Conservation (phyloP, 2,797 vertebrate species). For the Characodon lateralis region DNA sequence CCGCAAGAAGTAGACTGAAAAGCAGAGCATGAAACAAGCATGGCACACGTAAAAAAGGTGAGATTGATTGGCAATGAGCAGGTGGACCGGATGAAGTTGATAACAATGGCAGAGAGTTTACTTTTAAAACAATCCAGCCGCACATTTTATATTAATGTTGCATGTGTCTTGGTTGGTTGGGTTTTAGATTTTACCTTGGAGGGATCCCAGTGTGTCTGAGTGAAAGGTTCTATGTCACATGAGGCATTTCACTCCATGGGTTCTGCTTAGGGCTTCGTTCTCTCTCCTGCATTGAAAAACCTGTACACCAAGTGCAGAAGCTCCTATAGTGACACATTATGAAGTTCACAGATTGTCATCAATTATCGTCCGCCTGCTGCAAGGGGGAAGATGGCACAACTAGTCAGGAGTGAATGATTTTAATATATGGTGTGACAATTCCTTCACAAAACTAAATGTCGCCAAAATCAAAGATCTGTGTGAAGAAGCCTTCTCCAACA, state of each 20-base stretch:
- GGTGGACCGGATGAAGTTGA: too few species aligned
- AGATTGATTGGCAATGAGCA: too few species aligned
- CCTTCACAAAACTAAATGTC: neutral
- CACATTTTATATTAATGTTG: too few species aligned
- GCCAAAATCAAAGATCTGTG: neutral
- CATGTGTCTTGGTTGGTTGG: neutral
- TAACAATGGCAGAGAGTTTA: too few species aligned
- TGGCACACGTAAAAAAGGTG: too few species aligned
- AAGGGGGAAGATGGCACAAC: neutral
- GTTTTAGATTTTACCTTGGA: neutral
- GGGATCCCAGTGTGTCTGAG: neutral
- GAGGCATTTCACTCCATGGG: neutral
- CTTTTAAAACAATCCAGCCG: too few species aligned
- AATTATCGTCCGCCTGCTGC: neutral
- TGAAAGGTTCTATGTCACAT: neutral
- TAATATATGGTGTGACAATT: neutral
- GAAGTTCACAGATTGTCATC: neutral
- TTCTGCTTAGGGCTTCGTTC: neutral
- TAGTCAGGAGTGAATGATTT: neutral
- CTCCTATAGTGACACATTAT: neutral
- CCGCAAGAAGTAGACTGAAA: too few species aligned
- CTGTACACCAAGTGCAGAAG: neutral
- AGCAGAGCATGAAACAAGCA: too few species aligned
- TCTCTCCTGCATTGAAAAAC: neutral
- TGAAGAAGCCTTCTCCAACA: too few species aligned